phyloP scores from a whole-genome alignment of 1,140 invertebrate genomes.

The Tyrophagus putrescentiae region DNA sequence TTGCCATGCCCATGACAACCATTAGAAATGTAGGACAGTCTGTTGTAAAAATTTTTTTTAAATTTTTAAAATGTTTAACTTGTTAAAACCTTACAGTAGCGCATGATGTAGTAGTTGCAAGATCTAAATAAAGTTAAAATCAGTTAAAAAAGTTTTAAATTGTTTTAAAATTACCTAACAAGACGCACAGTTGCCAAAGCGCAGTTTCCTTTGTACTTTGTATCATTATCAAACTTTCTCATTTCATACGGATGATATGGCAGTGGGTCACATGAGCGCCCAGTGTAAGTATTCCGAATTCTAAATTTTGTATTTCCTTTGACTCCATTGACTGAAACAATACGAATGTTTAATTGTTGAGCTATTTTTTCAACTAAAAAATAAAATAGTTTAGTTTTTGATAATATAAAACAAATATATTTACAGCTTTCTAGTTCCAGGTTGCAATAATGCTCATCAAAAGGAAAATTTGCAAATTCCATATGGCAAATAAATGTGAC shows the following conservation, averaged over 20 bases:
- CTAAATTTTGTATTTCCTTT: constrained; percentile 18
- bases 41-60: too few species aligned
- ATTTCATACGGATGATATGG: neutral
- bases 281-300: neutral
- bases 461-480: constrained; percentile 27
- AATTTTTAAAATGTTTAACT: too few species aligned
- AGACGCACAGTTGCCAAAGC: too few species aligned
- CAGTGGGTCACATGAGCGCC: neutral
- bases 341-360: neutral
- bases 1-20: neutral
- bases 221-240: too few species aligned
- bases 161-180: too few species aligned
- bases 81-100: too few species aligned
- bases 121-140: too few species aligned
- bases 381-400: neutral
- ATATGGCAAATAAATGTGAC: constrained; percentile 26
- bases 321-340: neutral
- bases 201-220: too few species aligned
- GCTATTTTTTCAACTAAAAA: neutral
- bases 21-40: neutral
- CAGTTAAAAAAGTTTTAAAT: too few species aligned
- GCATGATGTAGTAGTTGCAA: constrained; percentile 9
- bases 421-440: constrained; percentile 26
- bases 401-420: constrained; percentile 1
- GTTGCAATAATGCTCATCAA: constrained; percentile 27